These are phyloP conservation scores for Diplodus sargus DNA, from an alignment of 2,797 vertebrate species.

Conservation along the genomic window DNA sequence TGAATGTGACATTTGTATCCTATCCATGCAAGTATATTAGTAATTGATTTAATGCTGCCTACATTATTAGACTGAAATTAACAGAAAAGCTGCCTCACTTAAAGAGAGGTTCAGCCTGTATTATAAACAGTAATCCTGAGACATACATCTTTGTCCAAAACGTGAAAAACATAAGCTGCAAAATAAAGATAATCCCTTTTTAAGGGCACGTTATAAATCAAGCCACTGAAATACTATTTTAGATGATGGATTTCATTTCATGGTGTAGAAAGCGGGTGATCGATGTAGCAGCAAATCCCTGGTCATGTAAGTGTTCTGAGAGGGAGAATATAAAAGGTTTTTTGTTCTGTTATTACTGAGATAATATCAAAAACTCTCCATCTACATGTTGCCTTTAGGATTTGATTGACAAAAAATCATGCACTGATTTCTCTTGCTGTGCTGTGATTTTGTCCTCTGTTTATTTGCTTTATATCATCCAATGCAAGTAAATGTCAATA, in stretches of 20 bases:
- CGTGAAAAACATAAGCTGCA: constrained; percentile 77
- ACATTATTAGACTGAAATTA: constrained; percentile 76
- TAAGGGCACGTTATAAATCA: constrained; percentile 13
- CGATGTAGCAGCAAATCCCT: constrained; percentile 87
- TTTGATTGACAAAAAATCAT: constrained; percentile 4
- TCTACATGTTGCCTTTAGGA: background rate
- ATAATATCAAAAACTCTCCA: constrained; percentile 17
- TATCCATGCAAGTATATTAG: background rate
- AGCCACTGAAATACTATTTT: background rate
- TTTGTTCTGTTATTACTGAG: constrained; percentile 23
- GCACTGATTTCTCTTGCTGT: background rate
- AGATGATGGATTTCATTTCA: constrained; percentile 73
- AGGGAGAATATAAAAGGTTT: constrained; percentile 43
- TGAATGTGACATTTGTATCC: constrained; percentile 25
- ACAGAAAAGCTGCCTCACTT: constrained; percentile 85
- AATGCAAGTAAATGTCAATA: background rate
- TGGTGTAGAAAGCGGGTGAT: constrained; percentile 86
- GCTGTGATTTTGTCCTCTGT: too few relatives aligned
- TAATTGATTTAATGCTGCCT: constrained; percentile 65
- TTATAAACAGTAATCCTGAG: background rate
- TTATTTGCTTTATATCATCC: too few relatives aligned
- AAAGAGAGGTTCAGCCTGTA: constrained; percentile 15
- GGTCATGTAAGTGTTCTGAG: constrained; percentile 86
- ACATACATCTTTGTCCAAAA: background rate
- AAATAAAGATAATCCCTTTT: constrained; percentile 34